Percentiles rank a stretch among this genome's conserved stretches.
Evolutionary conservation across 2,888 invertebrate genomes (phyloP).

Genomic region (Miltochrista miniata): DNA sequence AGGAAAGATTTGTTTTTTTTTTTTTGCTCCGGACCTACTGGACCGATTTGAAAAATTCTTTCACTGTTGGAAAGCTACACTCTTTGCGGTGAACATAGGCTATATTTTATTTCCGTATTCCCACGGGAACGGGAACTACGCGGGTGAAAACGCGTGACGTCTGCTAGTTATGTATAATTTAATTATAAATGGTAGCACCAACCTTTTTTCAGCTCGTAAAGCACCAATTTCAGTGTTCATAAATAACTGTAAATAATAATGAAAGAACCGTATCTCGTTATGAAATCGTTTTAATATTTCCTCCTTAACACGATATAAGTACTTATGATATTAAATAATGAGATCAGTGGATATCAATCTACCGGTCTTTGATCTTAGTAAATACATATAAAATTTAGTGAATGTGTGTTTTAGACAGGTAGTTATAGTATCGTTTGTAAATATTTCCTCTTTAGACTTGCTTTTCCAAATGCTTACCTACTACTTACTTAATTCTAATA

Average conservation of each 20-base stretch:
- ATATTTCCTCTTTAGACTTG: too few relatives aligned
- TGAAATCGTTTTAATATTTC: neutral
- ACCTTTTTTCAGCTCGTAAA: neutral
- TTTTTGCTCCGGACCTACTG: too few relatives aligned
- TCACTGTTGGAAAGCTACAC: too few relatives aligned
- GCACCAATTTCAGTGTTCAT: neutral
- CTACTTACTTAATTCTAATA: too few relatives aligned
- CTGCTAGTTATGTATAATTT: too few relatives aligned
- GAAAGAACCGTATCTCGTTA: neutral
- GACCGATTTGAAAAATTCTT: too few relatives aligned
- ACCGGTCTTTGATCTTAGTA: neutral
- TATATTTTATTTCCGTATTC: too few relatives aligned
- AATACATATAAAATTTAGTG: neutral
- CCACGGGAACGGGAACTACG: too few relatives aligned
- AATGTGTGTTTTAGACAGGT: neutral
- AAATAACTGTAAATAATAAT: neutral
- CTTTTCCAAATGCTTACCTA: too few relatives aligned
- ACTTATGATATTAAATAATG: slow-evolving; percentile 23
- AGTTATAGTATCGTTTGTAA: neutral
- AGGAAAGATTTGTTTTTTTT: too few relatives aligned
- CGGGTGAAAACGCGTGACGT: too few relatives aligned
- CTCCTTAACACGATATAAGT: neutral
- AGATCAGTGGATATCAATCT: slow-evolving; percentile 15
- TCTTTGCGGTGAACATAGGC: too few relatives aligned
- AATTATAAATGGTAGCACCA: neutral